These are phyloP conservation scores for Goniozus legneri DNA, from an alignment of 1,140 invertebrate genomes.

Conservation along the genomic window DNA sequence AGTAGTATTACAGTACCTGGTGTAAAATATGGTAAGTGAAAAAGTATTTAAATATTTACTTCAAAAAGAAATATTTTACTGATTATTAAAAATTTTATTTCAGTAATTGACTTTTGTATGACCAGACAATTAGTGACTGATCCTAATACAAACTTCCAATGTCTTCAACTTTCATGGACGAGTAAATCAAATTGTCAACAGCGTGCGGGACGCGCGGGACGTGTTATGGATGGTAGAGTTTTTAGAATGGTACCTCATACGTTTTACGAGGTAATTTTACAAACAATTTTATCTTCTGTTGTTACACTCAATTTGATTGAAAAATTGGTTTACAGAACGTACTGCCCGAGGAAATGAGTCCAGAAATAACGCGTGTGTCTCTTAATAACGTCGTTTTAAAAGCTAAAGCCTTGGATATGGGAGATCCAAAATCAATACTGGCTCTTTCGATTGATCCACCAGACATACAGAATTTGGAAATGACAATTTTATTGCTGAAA, in stretches of 20 bases:
- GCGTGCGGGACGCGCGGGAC: constrained; percentile 84
- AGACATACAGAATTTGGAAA: constrained; percentile 73
- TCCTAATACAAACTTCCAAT: constrained; percentile 72
- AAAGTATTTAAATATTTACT: too few species aligned
- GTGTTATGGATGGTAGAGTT: constrained; percentile 80
- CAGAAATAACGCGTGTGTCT: constrained; percentile 77
- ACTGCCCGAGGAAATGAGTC: constrained; percentile 55
- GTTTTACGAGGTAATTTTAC: too few species aligned
- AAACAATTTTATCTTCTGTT: too few species aligned
- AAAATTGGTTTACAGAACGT: too few species aligned
- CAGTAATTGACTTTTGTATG: constrained; percentile 95
- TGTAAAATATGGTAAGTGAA: constrained; percentile 89
- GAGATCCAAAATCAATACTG: constrained; percentile 75
- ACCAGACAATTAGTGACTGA: constrained; percentile 80
- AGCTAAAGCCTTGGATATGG: constrained; percentile 80
- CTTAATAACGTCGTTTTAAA: constrained; percentile 79
- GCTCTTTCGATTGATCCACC: constrained; percentile 86
- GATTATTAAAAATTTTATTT: too few species aligned
- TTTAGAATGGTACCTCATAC: constrained; percentile 75
- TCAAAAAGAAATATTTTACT: too few species aligned
- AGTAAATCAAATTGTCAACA: constrained; percentile 87
- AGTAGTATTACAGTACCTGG: constrained; percentile 95
- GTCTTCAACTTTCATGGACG: constrained; percentile 80
- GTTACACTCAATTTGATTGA: too few species aligned
- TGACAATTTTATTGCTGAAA: constrained; percentile 80